phyloP scores from a whole-genome alignment of 2,888 invertebrate genomes.

The Phaonia tiefii region DNA sequence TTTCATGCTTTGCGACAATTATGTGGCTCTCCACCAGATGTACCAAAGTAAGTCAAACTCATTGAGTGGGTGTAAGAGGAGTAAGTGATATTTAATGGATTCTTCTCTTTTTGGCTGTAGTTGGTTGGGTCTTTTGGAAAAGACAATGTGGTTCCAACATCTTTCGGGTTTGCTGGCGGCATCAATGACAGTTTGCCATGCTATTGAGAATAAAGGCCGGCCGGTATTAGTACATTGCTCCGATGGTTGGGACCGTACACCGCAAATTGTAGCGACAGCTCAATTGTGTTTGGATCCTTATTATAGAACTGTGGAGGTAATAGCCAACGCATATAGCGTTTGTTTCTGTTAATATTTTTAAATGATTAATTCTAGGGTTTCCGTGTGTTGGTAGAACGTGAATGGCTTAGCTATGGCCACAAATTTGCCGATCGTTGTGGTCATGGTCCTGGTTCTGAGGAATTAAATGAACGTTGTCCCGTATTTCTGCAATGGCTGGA shows the following conservation, averaged over 20 bases:
- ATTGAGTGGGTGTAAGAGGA: background rate
- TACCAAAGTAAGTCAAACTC: conserved; percentile 85
- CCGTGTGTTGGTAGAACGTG: conserved; percentile 94
- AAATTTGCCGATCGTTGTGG: conserved; percentile 98
- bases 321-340: no score
- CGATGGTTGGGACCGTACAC: conserved; percentile 99
- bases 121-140: conserved; percentile 94
- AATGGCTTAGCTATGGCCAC: conserved; percentile 99
- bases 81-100: background rate
- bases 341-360: background rate
- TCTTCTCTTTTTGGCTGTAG: conserved; percentile 81
- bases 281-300: conserved; percentile 95
- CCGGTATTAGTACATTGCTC: conserved; percentile 98
- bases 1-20: conserved; percentile 92
- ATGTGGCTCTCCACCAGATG: conserved; percentile 89
- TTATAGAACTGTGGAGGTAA: conserved; percentile 94
- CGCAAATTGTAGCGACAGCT: conserved; percentile 96
- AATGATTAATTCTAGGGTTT: conserved; percentile 87
- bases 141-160: conserved; percentile 95
- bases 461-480: conserved; percentile 97
- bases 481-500: conserved; percentile 99
- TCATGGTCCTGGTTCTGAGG: conserved; percentile 89
- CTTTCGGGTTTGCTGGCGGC: conserved; percentile 92
- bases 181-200: conserved; percentile 89
- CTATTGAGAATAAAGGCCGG: conserved; percentile 89